Evolutionary conservation across 1,140 invertebrate species (phyloP), one percentile per base, ranked within the genome.

Genomic region (Polyergus mexicanus): DNA sequence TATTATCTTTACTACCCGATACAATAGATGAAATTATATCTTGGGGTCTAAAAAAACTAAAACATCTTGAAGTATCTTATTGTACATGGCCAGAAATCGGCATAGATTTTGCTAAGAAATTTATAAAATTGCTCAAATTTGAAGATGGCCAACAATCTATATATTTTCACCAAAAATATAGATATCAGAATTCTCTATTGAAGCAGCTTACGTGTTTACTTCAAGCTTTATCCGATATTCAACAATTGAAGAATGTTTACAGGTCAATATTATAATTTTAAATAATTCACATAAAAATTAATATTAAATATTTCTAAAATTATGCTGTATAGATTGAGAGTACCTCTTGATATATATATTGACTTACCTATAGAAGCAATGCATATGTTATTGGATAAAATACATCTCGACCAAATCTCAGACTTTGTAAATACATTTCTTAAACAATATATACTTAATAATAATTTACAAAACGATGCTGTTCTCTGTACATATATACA

Each of bases 41-140:
- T 1, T 95, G 94, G 94, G 87, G 90, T 69, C 86, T 88, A 32
- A 89, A 90, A 13, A 93, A 90, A 88, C 80, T 93, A 44, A 92
- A 91, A 69, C 85, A 81, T 5, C 92, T 94, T 41, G 93, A 94
- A 88, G 88, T 92, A 66, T 92, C 71, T 38, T 35, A 91, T 71
- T 62, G 44, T 11, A 88, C 69, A 13, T 95, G 94, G 94, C 94
- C 93, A 16, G 72, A 92, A 68, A 88, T 92, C 63, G 94, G 93
- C 5, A 91, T 92, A 44, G 87, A 94, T 22, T 94, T 94, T 69
- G 89, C 87, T 7, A 68, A 86, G 8, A 86, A 90, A 35, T 92
- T 94, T 38, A 77, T 93, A 51, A 85, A 88, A 65, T 69, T 94
- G 16, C 62, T 95, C 0, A 92, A 89, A 63, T 87, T 89, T 19